Conservation (phyloP, 2,113 vertebrate genomes). For the Alligator sinensis region DNA sequence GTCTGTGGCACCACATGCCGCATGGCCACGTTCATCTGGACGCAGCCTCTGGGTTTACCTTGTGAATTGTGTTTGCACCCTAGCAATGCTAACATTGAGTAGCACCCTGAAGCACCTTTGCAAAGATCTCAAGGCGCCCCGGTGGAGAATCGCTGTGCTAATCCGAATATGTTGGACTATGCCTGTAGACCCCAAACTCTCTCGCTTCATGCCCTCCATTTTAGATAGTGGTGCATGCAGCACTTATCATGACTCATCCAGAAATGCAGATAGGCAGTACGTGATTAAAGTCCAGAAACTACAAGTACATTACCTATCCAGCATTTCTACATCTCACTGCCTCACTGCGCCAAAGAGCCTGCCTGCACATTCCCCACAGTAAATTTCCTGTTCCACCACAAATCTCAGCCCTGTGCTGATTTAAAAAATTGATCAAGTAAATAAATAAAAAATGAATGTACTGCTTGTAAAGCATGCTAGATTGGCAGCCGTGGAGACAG, state of each 20-base stretch:
- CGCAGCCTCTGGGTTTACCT: too few relatives aligned
- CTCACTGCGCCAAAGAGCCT: constrained; percentile 25
- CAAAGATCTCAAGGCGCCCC: too few relatives aligned
- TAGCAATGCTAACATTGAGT: too few relatives aligned
- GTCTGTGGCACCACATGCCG: too few relatives aligned
- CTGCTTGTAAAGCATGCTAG: neutral
- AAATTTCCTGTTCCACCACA: constrained; percentile 9
- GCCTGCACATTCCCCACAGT: neutral
- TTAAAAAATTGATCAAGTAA: constrained; percentile 33
- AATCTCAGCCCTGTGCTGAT: constrained; percentile 30
- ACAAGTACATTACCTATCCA: constrained; percentile 4
- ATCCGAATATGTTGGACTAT: neutral
- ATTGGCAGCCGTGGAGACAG: neutral
- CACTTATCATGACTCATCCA: neutral
- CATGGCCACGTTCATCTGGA: too few relatives aligned
- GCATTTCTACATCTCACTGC: constrained; percentile 12
- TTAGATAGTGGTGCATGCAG: neutral
- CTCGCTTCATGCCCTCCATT: neutral
- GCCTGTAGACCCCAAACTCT: neutral
- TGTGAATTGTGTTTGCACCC: too few relatives aligned
- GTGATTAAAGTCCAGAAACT: constrained; percentile 27
- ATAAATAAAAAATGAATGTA: neutral
- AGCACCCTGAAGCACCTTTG: too few relatives aligned
- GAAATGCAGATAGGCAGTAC: neutral
- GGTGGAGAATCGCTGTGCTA: too few relatives aligned